A percentile compares a stretch with the other conserved stretches of the same genome.
These are phyloP conservation scores for Naja naja DNA, from an alignment of 2,113 vertebrate genomes.

Conservation along the genomic window DNA sequence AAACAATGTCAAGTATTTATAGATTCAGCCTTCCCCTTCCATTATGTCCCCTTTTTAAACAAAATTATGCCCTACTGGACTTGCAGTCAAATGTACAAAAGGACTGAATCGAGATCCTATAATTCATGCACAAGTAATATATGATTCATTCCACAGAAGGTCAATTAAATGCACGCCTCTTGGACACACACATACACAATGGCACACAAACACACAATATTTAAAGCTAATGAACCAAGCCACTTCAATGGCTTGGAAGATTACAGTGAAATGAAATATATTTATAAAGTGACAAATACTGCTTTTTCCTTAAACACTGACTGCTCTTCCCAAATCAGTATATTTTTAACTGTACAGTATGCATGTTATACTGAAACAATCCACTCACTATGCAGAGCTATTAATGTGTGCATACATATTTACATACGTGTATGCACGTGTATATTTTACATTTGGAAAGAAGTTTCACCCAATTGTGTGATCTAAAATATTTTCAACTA, in stretches of 20 bases:
- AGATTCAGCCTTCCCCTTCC: constrained; percentile 1
- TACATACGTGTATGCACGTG: neutral
- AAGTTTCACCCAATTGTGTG: neutral
- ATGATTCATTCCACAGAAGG: constrained; percentile 49
- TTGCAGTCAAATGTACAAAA: constrained; percentile 34
- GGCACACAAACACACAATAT: neutral
- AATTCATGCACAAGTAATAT: constrained; percentile 38
- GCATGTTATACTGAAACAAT: constrained; percentile 20
- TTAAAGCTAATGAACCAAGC: constrained; percentile 4
- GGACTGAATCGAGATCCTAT: constrained; percentile 24
- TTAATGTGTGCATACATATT: neutral
- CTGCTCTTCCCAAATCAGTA: neutral
- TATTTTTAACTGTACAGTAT: constrained; percentile 35
- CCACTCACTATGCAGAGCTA: constrained; percentile 44
- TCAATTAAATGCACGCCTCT: constrained; percentile 20
- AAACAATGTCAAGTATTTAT: constrained; percentile 8
- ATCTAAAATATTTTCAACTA: neutral
- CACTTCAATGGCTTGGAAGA: neutral
- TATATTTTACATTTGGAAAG: neutral
- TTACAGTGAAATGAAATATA: neutral
- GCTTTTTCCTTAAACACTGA: constrained; percentile 38
- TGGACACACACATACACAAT: constrained; percentile 18
- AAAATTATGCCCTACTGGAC: constrained; percentile 35
- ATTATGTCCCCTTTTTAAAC: constrained; percentile 27
- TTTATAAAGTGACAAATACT: neutral